Evolutionary conservation across 2,888 invertebrate genomes (phyloP).

Genomic region (Heliconius ethilla): DNA sequence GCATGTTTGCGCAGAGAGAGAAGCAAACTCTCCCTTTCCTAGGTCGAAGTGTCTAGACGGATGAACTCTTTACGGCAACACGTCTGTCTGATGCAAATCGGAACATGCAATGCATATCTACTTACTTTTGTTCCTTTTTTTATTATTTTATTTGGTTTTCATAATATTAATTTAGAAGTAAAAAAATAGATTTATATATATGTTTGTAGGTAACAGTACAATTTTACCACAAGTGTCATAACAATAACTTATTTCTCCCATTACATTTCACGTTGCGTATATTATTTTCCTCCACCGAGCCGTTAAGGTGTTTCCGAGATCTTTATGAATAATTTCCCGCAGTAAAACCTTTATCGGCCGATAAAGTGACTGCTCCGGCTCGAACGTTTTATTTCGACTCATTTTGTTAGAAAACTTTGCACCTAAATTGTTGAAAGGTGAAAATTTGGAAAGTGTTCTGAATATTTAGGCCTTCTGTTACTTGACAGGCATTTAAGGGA

Average conservation of each 20-base stretch:
- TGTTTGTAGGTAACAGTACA: neutral
- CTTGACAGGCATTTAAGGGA: conserved; percentile 32
- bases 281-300: neutral
- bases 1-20: conserved; percentile 74
- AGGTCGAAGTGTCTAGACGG: conserved; percentile 81
- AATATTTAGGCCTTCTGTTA: conserved; percentile 40
- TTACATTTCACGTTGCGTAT: neutral
- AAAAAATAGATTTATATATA: neutral
- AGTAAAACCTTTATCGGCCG: conserved; percentile 28
- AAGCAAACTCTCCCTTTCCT: conserved; percentile 62
- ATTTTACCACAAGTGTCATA: too few species aligned
- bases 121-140: neutral
- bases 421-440: conserved; percentile 26
- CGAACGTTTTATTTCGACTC: conserved; percentile 25
- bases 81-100: conserved; percentile 41
- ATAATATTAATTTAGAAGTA: too few species aligned
- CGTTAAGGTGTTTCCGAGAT: conserved; percentile 12
- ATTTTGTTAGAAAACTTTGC: conserved; percentile 24
- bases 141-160: neutral
- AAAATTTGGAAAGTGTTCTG: conserved; percentile 37
- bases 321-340: conserved; percentile 25
- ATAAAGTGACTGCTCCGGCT: conserved; percentile 21
- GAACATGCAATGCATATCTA: conserved; percentile 40
- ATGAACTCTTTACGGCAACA: conserved; percentile 74
- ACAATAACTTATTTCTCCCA: neutral